Conservation (phyloP, 2,113 vertebrate species). For the Meles meles region DNA sequence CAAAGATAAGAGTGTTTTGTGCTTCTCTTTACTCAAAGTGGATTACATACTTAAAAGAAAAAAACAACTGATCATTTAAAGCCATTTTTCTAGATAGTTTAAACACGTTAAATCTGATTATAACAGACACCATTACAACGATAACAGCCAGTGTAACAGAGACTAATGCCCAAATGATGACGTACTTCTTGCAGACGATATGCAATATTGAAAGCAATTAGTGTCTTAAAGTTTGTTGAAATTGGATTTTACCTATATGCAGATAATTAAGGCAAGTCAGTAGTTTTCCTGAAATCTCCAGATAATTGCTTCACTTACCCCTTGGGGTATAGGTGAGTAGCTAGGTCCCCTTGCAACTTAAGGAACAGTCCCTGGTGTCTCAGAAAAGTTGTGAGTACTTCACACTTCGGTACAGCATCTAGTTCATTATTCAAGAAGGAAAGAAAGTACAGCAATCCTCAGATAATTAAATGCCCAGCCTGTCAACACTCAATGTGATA, state of each 20-base stretch:
- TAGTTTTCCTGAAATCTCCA: slow-evolving; percentile 48
- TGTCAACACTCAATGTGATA: slow-evolving; percentile 47
- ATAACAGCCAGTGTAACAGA: neutral
- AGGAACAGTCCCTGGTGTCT: neutral
- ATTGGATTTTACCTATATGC: slow-evolving; percentile 43
- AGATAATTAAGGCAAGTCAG: slow-evolving; percentile 66
- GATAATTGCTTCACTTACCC: slow-evolving; percentile 28
- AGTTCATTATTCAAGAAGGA: slow-evolving; percentile 49
- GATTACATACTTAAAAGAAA: neutral
- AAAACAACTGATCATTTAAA: neutral
- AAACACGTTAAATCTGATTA: neutral
- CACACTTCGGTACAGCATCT: neutral
- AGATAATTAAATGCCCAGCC: slow-evolving; percentile 53
- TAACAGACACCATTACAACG: neutral
- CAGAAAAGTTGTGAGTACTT: neutral
- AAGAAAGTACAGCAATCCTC: slow-evolving; percentile 30
- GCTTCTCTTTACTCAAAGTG: neutral
- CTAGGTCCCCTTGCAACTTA: neutral
- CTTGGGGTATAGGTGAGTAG: neutral
- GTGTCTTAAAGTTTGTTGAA: slow-evolving; percentile 43
- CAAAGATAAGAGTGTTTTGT: neutral
- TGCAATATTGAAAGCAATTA: slow-evolving; percentile 48
- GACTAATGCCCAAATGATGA: slow-evolving; percentile 2
- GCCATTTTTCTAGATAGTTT: slow-evolving; percentile 31
- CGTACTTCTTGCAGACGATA: slow-evolving; percentile 25